These are phyloP conservation scores for Netelia inedita DNA, from an alignment of 2,888 invertebrate species.

Conservation along the genomic window DNA sequence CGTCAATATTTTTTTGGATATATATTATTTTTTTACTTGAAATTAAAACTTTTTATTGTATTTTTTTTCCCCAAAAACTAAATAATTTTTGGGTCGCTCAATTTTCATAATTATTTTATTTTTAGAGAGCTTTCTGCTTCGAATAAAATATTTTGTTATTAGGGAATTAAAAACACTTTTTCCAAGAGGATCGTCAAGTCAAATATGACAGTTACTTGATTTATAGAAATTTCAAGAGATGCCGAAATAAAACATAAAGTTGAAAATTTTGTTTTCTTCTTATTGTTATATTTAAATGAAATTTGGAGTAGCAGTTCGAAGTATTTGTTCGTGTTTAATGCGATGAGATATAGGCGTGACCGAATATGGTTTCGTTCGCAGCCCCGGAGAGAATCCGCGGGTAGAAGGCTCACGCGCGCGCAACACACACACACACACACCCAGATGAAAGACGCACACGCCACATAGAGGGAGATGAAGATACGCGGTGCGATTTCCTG, in stretches of 20 bases:
- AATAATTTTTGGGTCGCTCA: not conserved
- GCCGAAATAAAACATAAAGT: no score
- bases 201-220: no score
- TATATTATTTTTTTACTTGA: not conserved
- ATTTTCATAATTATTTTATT: not conserved
- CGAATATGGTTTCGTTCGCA: slow-evolving; percentile 64
- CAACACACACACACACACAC: slow-evolving; percentile 23
- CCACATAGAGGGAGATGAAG: slow-evolving; percentile 43
- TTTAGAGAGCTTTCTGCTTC: no score
- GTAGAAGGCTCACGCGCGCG: slow-evolving; percentile 5
- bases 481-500: slow-evolving; percentile 78
- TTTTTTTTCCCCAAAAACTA: not conserved
- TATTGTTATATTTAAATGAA: not conserved
- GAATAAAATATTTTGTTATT: no score
- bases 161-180: no score
- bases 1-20: not conserved
- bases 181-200: no score
- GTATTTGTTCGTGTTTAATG: slow-evolving; percentile 35
- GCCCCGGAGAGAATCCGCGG: not conserved
- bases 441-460: slow-evolving; percentile 50
- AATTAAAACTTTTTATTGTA: not conserved
- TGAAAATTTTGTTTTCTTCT: no score
- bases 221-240: no score
- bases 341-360: slow-evolving; percentile 48
- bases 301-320: slow-evolving; percentile 11